Evolutionary conservation across 2,797 vertebrate species (phyloP).

Genomic region (Hirundo rustica): DNA sequence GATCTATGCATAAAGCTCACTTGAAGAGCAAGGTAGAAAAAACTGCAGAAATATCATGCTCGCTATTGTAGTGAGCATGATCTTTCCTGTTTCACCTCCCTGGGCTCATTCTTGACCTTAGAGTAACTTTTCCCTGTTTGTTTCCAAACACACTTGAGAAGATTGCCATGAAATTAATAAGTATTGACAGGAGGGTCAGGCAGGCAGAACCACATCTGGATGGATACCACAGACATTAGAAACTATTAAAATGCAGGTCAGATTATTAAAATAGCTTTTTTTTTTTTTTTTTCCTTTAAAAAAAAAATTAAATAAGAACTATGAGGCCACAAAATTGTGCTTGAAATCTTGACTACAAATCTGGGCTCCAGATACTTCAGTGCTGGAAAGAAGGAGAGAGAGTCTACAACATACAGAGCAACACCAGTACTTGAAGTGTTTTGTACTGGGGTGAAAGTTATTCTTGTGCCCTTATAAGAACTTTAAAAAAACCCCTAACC

Average conservation of each 20-base stretch:
- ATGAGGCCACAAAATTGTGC: conserved; percentile 10
- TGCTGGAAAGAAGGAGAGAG: neutral
- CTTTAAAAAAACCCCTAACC: too few species aligned
- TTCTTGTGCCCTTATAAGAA: neutral
- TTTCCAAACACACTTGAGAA: conserved; percentile 58
- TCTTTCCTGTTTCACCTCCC: conserved; percentile 5
- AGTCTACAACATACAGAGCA: neutral
- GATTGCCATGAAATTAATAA: conserved; percentile 62
- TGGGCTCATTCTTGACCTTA: conserved; percentile 39
- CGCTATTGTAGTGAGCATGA: neutral
- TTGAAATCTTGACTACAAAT: conserved; percentile 8
- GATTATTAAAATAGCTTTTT: conserved; percentile 11
- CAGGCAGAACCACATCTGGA: conserved; percentile 61
- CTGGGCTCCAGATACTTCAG: conserved; percentile 31
- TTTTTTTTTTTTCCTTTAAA: neutral
- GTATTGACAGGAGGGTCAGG: conserved; percentile 65
- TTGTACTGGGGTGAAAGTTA: neutral
- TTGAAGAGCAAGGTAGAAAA: neutral
- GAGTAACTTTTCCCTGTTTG: conserved; percentile 49
- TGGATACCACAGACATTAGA: conserved; percentile 21
- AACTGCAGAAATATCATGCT: neutral
- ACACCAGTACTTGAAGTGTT: neutral
- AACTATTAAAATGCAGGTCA: conserved; percentile 17
- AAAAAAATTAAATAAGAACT: neutral
- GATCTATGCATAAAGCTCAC: neutral